phyloP scores from a whole-genome alignment of 35 echinoderm and acorn worm genomes.

The Chiridota heheva region DNA sequence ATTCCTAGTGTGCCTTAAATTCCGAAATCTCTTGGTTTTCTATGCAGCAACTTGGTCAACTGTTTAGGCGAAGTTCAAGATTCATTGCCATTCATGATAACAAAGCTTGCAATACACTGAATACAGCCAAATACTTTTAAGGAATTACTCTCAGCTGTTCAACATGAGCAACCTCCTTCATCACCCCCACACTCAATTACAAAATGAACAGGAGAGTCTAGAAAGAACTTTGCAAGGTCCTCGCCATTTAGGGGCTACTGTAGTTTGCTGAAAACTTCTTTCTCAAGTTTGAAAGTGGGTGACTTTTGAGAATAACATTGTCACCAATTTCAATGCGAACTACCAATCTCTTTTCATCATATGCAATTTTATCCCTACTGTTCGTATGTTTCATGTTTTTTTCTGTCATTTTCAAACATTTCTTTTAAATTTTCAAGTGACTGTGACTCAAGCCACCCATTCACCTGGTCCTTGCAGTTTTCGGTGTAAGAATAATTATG shows the following conservation, averaged over 20 bases:
- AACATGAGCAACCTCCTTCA: too few species aligned
- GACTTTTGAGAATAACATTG: conserved; percentile 17
- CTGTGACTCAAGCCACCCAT: background rate
- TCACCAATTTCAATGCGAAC: background rate
- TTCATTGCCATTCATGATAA: too few species aligned
- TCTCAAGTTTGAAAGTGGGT: conserved; percentile 7
- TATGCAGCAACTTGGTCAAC: too few species aligned
- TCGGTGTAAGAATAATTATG: background rate
- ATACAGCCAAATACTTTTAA: too few species aligned
- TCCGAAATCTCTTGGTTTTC: too few species aligned
- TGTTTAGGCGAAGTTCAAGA: too few species aligned
- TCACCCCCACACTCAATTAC: too few species aligned
- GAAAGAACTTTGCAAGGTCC: conserved; percentile 12
- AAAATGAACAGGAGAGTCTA: background rate
- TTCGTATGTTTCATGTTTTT: background rate
- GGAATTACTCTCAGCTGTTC: too few species aligned
- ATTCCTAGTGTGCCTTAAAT: too few species aligned
- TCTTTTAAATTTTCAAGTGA: background rate
- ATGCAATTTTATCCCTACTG: conserved; percentile 6
- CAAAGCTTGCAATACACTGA: too few species aligned
- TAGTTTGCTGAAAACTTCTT: conserved; percentile 25
- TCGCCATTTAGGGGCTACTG: conserved; percentile 26
- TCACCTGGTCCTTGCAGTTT: background rate
- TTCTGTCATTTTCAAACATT: background rate
- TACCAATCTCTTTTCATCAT: conserved; percentile 12